These are phyloP conservation scores for Hyposoter didymator DNA, from an alignment of 2,888 invertebrate species.

Conservation along the genomic window DNA sequence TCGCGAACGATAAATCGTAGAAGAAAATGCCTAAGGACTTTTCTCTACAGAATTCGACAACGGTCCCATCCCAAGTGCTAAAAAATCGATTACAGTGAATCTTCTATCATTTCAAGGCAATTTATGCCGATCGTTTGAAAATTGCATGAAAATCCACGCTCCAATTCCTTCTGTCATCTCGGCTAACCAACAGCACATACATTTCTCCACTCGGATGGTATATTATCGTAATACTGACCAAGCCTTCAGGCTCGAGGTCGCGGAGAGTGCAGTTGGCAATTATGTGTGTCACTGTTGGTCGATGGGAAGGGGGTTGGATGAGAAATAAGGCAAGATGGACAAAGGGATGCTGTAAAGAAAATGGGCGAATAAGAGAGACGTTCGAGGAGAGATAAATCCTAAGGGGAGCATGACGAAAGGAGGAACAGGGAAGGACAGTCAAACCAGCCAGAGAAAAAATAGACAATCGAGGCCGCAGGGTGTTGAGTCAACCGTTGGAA, in stretches of 20 bases:
- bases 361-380: slow-evolving; percentile 10
- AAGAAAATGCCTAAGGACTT: background rate
- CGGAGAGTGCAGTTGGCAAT: slow-evolving; percentile 49
- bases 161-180: slow-evolving; percentile 42
- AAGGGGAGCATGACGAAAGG: slow-evolving; percentile 35
- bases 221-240: slow-evolving; percentile 44
- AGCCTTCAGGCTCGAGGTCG: slow-evolving; percentile 53
- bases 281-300: slow-evolving; percentile 54
- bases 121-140: background rate
- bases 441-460: slow-evolving; percentile 50
- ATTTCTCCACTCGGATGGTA: background rate
- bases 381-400: slow-evolving; percentile 25
- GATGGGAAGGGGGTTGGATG: slow-evolving; percentile 14
- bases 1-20: background rate
- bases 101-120: background rate
- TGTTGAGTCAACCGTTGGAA: slow-evolving; percentile 35
- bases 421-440: slow-evolving; percentile 30
- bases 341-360: slow-evolving; percentile 35
- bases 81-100: background rate
- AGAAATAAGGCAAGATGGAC: slow-evolving; percentile 25
- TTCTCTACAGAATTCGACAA: background rate
- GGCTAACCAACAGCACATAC: background rate
- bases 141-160: slow-evolving; percentile 29
- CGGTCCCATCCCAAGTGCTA: background rate
- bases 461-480: slow-evolving; percentile 63